These are phyloP conservation scores for Amblyopsis hoosieri DNA, from an alignment of 2,797 vertebrate genomes.

Conservation along the genomic window DNA sequence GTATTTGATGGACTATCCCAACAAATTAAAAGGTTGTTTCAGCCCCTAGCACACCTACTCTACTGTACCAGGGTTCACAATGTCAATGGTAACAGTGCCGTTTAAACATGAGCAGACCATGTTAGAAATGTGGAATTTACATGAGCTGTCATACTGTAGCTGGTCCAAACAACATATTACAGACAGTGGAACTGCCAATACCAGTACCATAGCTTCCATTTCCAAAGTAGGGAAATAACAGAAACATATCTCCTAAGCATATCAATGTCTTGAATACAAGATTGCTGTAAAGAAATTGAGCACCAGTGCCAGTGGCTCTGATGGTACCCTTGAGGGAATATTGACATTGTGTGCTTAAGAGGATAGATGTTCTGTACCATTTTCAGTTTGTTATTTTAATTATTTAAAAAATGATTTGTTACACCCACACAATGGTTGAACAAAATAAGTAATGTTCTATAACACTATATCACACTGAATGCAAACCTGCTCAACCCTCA, in stretches of 20 bases:
- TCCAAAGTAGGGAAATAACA: background rate
- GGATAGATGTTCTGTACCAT: background rate
- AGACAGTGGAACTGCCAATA: conserved; percentile 5
- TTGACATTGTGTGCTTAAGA: conserved; percentile 37
- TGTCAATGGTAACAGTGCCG: conserved; percentile 12
- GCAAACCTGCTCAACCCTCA: no score
- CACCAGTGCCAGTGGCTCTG: conserved; percentile 4
- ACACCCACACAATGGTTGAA: no score
- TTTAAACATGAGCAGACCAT: conserved; percentile 16
- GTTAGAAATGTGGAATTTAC: conserved; percentile 16
- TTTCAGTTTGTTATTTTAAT: no score
- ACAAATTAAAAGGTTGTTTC: background rate
- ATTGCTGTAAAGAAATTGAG: conserved; percentile 22
- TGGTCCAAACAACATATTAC: background rate
- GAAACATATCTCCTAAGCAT: conserved; percentile 24
- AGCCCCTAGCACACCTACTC: conserved; percentile 2
- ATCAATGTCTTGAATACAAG: background rate
- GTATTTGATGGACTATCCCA: background rate
- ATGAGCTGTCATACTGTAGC: background rate
- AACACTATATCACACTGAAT: no score
- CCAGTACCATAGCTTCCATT: background rate
- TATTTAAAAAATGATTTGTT: no score
- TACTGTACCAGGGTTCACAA: conserved; percentile 3
- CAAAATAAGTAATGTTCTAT: no score
- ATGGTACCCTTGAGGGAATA: background rate